Evolutionary conservation across 1,140 invertebrate genomes (phyloP).

Genomic region (Probaryconus sp.): DNA sequence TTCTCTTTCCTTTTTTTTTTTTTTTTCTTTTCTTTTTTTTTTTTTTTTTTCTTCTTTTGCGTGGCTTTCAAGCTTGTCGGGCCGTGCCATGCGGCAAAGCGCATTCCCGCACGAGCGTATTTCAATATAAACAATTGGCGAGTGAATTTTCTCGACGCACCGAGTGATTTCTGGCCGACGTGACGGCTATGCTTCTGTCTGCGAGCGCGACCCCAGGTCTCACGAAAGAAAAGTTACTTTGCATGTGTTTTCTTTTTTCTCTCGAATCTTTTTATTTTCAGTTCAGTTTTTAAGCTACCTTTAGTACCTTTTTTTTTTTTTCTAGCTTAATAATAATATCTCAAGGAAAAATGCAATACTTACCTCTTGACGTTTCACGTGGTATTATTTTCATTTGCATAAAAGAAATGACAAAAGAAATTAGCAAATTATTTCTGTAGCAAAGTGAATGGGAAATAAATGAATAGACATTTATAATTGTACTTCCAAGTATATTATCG

Average conservation of each 20-base stretch:
- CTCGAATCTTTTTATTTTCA: constrained; percentile 25
- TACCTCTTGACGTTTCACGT: too few relatives aligned
- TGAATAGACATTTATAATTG: constrained; percentile 45
- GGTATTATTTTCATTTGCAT: too few relatives aligned
- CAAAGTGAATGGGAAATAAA: constrained; percentile 12
- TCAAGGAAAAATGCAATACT: too few relatives aligned
- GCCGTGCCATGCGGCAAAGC: constrained; percentile 44
- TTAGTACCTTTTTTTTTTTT: background rate
- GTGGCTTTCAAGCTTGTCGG: constrained; percentile 40
- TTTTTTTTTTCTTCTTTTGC: constrained; percentile 51
- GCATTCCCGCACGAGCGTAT: constrained; percentile 71
- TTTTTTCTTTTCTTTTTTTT: too few relatives aligned
- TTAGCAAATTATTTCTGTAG: too few relatives aligned
- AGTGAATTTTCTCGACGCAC: constrained; percentile 67
- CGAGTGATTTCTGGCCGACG: constrained; percentile 73
- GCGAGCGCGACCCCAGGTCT: constrained; percentile 68
- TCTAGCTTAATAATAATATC: too few relatives aligned
- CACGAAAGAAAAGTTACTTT: constrained; percentile 34
- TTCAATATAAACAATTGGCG: constrained; percentile 73
- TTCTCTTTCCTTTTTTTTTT: too few relatives aligned
- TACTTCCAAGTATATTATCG: constrained; percentile 63
- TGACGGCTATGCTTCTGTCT: constrained; percentile 71
- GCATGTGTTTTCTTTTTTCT: constrained; percentile 24
- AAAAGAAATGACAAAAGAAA: too few relatives aligned
- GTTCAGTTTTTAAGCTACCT: background rate